Conservation (phyloP, 2,888 invertebrate species). For the Abscondita cerata region DNA sequence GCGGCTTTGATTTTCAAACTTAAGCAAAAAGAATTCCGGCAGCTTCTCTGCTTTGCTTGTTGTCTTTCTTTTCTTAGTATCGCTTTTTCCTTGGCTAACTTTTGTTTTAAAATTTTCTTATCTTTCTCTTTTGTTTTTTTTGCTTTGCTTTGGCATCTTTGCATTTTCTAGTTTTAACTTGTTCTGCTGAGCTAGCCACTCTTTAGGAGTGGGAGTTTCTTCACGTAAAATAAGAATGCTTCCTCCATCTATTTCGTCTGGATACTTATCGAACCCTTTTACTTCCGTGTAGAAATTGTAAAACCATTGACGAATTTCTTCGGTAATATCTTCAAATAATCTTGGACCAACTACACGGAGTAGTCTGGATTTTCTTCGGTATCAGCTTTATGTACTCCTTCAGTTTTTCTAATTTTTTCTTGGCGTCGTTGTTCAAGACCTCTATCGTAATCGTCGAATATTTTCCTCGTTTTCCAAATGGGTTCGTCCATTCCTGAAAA, state of each 20-base stretch:
- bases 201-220: slow-evolving; percentile 66
- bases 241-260: slow-evolving; percentile 76
- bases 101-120: slow-evolving; percentile 57
- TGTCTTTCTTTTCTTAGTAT: slow-evolving; percentile 40
- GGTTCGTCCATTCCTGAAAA: slow-evolving; percentile 63
- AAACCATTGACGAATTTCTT: slow-evolving; percentile 80
- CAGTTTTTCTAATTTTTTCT: slow-evolving; percentile 59
- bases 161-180: slow-evolving; percentile 39
- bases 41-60: slow-evolving; percentile 38
- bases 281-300: slow-evolving; percentile 67
- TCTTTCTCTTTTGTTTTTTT: slow-evolving; percentile 43
- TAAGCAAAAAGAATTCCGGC: slow-evolving; percentile 25
- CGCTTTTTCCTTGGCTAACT: slow-evolving; percentile 56
- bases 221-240: slow-evolving; percentile 65
- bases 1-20: slow-evolving; percentile 53
- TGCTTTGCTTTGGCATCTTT: slow-evolving; percentile 42
- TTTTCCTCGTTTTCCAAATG: slow-evolving; percentile 59
- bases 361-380: slow-evolving; percentile 61
- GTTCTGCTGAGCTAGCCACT: slow-evolving; percentile 59
- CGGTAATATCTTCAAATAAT: slow-evolving; percentile 77
- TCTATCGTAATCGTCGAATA: slow-evolving; percentile 60
- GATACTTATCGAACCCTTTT: slow-evolving; percentile 74
- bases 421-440: slow-evolving; percentile 60
- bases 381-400: slow-evolving; percentile 58
- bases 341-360: slow-evolving; percentile 63